Conservation (phyloP, 2,797 vertebrate species). For the Darevskia nairensis region DNA sequence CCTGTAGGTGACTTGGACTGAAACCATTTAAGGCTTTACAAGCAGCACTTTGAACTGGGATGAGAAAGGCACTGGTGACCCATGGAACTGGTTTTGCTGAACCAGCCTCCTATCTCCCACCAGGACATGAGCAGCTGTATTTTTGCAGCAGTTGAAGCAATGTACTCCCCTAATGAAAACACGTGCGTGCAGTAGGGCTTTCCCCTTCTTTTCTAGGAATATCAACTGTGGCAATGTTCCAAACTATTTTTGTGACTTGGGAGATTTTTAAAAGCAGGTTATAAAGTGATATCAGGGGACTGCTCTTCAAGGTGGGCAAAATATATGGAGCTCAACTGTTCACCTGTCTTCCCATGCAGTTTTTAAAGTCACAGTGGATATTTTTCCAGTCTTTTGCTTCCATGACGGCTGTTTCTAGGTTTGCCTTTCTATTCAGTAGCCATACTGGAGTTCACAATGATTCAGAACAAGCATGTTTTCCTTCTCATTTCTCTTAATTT, state of each 20-base stretch:
- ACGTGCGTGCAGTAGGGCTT: not conserved
- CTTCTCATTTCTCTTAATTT: slow-evolving; percentile 22
- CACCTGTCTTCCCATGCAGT: not conserved
- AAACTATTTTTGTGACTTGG: not conserved
- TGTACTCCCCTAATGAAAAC: not conserved
- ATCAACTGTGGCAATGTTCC: not conserved
- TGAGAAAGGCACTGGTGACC: too few species aligned
- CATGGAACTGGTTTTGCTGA: too few species aligned
- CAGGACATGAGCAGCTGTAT: too few species aligned
- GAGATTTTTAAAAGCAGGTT: not conserved
- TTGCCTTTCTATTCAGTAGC: not conserved
- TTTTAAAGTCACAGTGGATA: not conserved
- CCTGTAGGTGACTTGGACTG: too few species aligned
- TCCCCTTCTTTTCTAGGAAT: not conserved
- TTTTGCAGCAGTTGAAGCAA: not conserved
- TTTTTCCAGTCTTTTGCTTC: not conserved
- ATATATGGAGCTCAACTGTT: not conserved
- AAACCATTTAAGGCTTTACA: too few species aligned
- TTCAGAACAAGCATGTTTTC: slow-evolving; percentile 23
- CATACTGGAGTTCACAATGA: not conserved
- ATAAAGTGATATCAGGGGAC: not conserved
- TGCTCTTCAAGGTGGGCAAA: not conserved
- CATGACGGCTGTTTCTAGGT: not conserved
- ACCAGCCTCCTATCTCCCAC: too few species aligned
- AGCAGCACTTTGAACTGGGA: too few species aligned